A percentile compares a stretch with the other conserved stretches of the same genome.
Evolutionary conservation across 2,888 invertebrate genomes (phyloP).

Genomic region (Latheticus oryzae): DNA sequence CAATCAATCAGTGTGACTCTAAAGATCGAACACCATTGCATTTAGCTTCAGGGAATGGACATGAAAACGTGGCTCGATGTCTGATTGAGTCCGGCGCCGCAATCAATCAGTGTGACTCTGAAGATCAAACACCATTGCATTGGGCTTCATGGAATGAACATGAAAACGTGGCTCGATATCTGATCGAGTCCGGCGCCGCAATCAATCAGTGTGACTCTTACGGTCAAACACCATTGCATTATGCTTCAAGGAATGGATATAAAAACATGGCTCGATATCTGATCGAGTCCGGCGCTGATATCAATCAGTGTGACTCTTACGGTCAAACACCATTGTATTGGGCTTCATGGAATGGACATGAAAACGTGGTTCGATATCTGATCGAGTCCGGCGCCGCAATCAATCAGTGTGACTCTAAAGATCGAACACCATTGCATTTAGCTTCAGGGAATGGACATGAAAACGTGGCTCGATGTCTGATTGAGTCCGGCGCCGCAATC

Average conservation of each 20-base stretch:
- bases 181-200: not conserved
- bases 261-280: not conserved
- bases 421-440: too few species aligned
- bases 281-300: not conserved
- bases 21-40: too few species aligned
- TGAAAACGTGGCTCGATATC: not conserved
- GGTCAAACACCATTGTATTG: not conserved
- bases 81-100: too few species aligned
- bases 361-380: not conserved
- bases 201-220: not conserved
- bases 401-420: too few species aligned
- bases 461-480: too few species aligned
- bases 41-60: too few species aligned
- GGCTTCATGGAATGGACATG: not conserved
- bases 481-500: too few species aligned
- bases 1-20: too few species aligned
- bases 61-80: too few species aligned
- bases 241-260: not conserved
- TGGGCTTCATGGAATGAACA: not conserved
- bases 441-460: too few species aligned
- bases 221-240: constrained; percentile 1
- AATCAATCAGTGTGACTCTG: too few species aligned
- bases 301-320: not conserved
- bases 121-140: not conserved
- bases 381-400: too few species aligned